Evolutionary conservation across 2,888 invertebrate genomes (phyloP).

Genomic region (Rapana venosa): DNA sequence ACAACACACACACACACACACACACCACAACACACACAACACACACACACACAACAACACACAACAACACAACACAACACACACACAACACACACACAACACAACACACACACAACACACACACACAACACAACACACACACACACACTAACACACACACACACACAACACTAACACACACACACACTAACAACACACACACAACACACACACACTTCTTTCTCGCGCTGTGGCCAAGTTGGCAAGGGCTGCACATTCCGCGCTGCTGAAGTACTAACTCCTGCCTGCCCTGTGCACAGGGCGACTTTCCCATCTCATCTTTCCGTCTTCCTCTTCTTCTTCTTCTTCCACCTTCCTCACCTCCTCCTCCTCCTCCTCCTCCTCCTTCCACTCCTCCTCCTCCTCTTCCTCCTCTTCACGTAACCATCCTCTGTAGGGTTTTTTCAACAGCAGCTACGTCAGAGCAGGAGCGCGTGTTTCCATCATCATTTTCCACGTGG

Average conservation of each 20-base stretch:
- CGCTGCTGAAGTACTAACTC: not conserved
- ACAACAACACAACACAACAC: not conserved
- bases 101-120: not conserved
- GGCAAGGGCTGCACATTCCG: not conserved
- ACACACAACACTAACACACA: not conserved
- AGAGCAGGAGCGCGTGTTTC: not conserved
- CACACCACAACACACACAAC: no score
- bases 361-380: not conserved
- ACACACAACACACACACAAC: not conserved
- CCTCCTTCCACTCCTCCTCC: not conserved
- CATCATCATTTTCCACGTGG: constrained; percentile 5
- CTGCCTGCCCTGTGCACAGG: no score
- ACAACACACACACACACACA: no score
- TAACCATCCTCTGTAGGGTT: not conserved
- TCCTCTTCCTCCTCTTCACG: no score
- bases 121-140: no score
- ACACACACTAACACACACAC: no score
- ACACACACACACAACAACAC: no score
- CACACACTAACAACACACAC: no score
- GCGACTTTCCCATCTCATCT: no score
- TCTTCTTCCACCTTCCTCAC: no score
- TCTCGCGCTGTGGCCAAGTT: constrained; percentile 4
- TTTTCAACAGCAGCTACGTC: no score
- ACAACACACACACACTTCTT: not conserved
- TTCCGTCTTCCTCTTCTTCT: not conserved